phyloP scores from a whole-genome alignment of 2,113 vertebrate genomes.

The Otolemur garnettii region DNA sequence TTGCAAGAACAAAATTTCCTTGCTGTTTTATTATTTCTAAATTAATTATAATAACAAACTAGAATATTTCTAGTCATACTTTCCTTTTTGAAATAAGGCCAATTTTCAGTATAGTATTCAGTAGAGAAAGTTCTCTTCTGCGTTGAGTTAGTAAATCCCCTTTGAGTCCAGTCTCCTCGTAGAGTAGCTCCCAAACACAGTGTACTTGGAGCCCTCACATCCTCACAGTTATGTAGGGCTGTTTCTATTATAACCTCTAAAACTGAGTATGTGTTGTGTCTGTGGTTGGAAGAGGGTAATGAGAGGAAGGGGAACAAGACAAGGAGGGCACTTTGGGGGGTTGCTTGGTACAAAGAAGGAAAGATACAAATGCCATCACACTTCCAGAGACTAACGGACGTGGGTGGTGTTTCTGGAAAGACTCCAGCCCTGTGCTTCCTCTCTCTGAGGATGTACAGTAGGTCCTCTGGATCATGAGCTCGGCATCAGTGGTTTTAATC shows the following conservation, averaged over 20 bases:
- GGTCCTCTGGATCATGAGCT: neutral
- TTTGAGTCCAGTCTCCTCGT: neutral
- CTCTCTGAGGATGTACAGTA: neutral
- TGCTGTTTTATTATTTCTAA: constrained; percentile 34
- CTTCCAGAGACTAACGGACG: neutral
- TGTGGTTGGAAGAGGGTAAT: neutral
- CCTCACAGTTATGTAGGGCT: neutral
- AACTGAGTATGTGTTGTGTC: neutral
- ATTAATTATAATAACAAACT: constrained; percentile 24
- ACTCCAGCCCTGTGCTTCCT: neutral
- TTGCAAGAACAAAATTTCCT: neutral
- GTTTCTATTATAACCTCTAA: neutral
- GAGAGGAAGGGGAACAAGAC: neutral
- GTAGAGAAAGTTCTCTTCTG: neutral
- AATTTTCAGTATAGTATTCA: constrained; percentile 4
- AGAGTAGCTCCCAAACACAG: neutral
- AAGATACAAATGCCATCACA: neutral
- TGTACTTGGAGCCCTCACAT: neutral
- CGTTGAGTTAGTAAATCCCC: neutral
- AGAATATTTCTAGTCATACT: constrained; percentile 24
- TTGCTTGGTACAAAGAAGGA: neutral
- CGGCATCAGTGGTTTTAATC: neutral
- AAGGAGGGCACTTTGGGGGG: neutral
- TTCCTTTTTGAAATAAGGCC: constrained; percentile 25
- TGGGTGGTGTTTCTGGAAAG: neutral